A percentile compares a stretch with the other conserved stretches of the same genome.
These are phyloP conservation scores for Proterorhinus semilunaris DNA, from an alignment of 2,113 vertebrate genomes.

Conservation along the genomic window DNA sequence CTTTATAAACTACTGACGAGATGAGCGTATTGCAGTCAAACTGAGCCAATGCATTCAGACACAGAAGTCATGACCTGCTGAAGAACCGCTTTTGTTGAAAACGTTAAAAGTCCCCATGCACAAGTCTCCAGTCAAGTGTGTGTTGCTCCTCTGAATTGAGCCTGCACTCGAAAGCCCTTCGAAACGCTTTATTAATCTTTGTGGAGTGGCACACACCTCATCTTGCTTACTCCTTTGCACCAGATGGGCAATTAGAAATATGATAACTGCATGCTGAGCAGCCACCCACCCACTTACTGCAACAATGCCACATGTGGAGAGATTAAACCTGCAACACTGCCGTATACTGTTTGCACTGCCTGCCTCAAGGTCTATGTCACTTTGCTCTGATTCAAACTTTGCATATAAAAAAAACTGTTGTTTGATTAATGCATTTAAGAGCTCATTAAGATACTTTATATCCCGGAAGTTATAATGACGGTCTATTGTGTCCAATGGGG, in stretches of 20 bases:
- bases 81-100: neutral
- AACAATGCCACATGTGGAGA: constrained; percentile 58
- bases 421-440: too few species aligned
- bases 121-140: constrained; percentile 6
- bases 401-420: neutral
- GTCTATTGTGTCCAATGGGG: too few species aligned
- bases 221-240: constrained; percentile 38
- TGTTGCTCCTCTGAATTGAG: constrained; percentile 2
- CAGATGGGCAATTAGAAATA: constrained; percentile 68
- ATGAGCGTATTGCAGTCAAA: neutral
- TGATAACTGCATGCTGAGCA: constrained; percentile 51
- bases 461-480: too few species aligned
- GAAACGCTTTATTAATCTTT: constrained; percentile 31
- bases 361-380: constrained; percentile 40
- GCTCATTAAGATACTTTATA: too few species aligned
- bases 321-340: constrained; percentile 46
- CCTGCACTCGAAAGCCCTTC: constrained; percentile 28
- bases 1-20: neutral
- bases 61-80: neutral
- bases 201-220: constrained; percentile 19
- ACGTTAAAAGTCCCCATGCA: neutral
- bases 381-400: constrained; percentile 11
- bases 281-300: constrained; percentile 55
- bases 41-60: neutral
- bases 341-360: constrained; percentile 17